Conservation (phyloP, 2,888 invertebrate species). For the Nymphalis c-album region DNA sequence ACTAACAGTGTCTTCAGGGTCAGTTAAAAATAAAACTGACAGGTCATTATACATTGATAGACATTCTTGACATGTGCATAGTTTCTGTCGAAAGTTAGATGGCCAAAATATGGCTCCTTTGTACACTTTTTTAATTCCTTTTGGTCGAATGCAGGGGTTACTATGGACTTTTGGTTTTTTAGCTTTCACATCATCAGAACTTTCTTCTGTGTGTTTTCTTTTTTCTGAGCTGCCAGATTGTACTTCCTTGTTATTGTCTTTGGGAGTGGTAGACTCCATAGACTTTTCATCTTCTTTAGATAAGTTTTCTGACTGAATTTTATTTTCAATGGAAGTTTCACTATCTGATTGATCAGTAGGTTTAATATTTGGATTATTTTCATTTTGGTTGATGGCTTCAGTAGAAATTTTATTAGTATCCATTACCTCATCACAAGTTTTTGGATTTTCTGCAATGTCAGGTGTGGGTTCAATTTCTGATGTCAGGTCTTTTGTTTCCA, state of each 20-base stretch:
- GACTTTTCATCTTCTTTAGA: slow-evolving; percentile 5
- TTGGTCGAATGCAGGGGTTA: slow-evolving; percentile 57
- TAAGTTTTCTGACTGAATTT: neutral
- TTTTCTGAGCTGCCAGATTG: slow-evolving; percentile 46
- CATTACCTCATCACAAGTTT: neutral
- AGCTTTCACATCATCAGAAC: slow-evolving; percentile 41
- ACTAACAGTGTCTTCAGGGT: slow-evolving; percentile 90
- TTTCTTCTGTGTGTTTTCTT: slow-evolving; percentile 58
- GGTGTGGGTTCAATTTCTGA: neutral
- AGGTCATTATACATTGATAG: slow-evolving; percentile 86
- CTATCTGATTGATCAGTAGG: neutral
- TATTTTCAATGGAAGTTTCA: slow-evolving; percentile 2
- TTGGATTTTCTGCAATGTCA: neutral
- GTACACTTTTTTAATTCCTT: slow-evolving; percentile 51
- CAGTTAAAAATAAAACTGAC: slow-evolving; percentile 87
- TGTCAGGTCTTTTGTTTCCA: neutral
- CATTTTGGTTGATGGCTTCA: neutral
- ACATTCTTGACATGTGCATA: slow-evolving; percentile 87
- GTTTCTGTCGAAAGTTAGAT: slow-evolving; percentile 86
- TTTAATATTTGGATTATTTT: neutral
- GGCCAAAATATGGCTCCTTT: slow-evolving; percentile 89
- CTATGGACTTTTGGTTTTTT: slow-evolving; percentile 61
- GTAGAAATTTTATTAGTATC: neutral
- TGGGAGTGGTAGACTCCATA: neutral
- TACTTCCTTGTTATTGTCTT: slow-evolving; percentile 16